A percentile compares a stretch with the other conserved stretches of the same genome.
Evolutionary conservation across 2,888 invertebrate genomes (phyloP).

Genomic region (Thera obeliscata): DNA sequence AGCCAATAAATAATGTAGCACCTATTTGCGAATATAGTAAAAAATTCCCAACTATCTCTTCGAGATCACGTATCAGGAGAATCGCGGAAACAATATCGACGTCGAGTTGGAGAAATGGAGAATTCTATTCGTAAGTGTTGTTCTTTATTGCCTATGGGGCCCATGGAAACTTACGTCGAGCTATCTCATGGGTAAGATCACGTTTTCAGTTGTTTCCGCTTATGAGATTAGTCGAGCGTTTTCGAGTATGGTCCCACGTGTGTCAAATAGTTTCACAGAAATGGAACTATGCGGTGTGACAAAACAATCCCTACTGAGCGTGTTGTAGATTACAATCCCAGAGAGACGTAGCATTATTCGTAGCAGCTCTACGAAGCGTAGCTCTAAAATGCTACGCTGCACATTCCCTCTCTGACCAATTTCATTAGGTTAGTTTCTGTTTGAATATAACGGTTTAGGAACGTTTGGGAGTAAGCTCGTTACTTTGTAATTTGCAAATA

Average conservation of each 20-base stretch:
- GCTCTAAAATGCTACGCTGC: constrained; percentile 9
- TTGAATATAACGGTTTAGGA: neutral
- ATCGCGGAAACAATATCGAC: neutral
- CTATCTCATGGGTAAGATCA: neutral
- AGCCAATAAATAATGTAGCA: neutral
- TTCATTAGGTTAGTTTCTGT: neutral
- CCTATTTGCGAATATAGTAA: neutral
- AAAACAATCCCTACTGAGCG: constrained; percentile 13
- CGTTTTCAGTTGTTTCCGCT: neutral
- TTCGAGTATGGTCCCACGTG: neutral
- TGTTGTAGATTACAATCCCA: constrained; percentile 19
- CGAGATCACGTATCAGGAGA: neutral
- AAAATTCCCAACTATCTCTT: neutral
- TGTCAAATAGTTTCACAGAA: constrained; percentile 7
- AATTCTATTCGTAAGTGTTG: neutral
- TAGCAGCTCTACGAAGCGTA: constrained; percentile 19
- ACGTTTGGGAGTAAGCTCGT: neutral
- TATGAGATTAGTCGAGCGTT: neutral
- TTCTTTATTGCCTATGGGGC: neutral
- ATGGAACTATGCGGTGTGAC: constrained; percentile 6
- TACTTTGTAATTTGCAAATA: neutral
- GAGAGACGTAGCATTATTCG: constrained; percentile 19
- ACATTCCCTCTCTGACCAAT: constrained; percentile 5
- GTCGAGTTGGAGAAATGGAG: constrained; percentile 3
- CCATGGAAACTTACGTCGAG: neutral